Base-by-base conservation (phyloP, 2,797 vertebrate species). In the Gouania willdenowi region DNA sequence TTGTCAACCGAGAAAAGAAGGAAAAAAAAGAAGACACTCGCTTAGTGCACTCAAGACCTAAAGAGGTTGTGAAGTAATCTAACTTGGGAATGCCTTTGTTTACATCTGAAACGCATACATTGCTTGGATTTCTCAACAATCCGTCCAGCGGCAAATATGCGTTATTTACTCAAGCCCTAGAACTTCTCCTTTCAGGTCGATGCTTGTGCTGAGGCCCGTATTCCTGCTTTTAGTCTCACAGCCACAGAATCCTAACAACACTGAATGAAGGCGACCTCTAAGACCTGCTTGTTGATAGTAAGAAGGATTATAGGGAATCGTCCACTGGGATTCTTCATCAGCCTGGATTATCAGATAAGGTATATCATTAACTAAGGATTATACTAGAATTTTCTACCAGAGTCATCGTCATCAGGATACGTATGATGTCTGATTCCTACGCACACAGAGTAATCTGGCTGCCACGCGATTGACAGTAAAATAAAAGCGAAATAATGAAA, bases 291-390 rank as follows among this genome's bases (percentile, higher is more conserved):
- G 54, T 54, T 64, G 44, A 69, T 51, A 10, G 4, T 14, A 33
- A 14, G 55, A 75, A 83, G 55, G 75, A 83, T 86, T 85, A n/a
- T n/a, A 79, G 17, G 10, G 35, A 72, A 46, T 66, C 77, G 75
- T 79, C 58, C 53, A 58, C 27, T 32, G 65, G 54, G 77, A 68
- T 42, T 77, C 62, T 66, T 76, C 69, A 81, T 82, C 69, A 73
- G 22, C 53, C 41, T 22, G 75, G 85, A 88, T 88, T 86, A 89
- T 75, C 74, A 77, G 78, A 84, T 79, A 54, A 81, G 29, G 60
- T 74, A 48, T 64, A 85, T 85, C 79, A 85, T 88, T 85, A 88
- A 79, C 50, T 43, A 20, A 41, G 77, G 81, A 86, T 85, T 87
- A 85, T 20, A 32, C 41, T 1, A 15, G 29, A 37, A 62, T 72